Evolutionary conservation across 2,888 invertebrate species (phyloP), one percentile per base, ranked within the genome.

Genomic region (Chrysina gloriosa): DNA sequence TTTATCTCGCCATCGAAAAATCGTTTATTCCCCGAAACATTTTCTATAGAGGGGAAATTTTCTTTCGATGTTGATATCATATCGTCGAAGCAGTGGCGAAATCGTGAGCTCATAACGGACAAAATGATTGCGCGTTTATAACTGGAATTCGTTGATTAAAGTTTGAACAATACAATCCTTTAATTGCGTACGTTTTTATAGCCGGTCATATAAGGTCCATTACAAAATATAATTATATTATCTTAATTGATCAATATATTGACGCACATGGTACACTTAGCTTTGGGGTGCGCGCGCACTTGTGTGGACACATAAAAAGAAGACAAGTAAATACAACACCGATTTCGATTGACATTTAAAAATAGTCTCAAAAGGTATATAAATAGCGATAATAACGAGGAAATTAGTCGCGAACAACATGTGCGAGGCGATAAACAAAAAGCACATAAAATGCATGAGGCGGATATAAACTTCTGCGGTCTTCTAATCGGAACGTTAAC

Each of bases 161-260:
- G 31, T 31, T 52, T 31, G 29, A 52, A 52, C 29, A 52, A 52
- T 52, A 7, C 52, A 45, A 31, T 39, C 39, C 25, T 58, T 52
- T 54, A n/a, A 47, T 54, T 54, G 34, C 31, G 54, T 54, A 9
- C 31, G 14, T 54, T 50, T 50, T 58, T n/a, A 39, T 39, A 6
- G 58, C 16, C 23, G 58, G 39, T 39, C 58, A 39, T 58, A 58
- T 58, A 58, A 58, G 39, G 58, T 36, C 39, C 25, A 58, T 58
- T 58, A 58, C 36, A 58, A 39, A 58, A 58, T 58, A 58, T 58
- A 58, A 58, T 58, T 39, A 11, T 25, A 42, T 58, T 64, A 58
- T 66, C 47, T 58, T 66, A 66, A 66, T 69, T 71, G 68, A 70
- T 71, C 71, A 71, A 71, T 71, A 70, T 64, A 69, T 67, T 70